These are phyloP conservation scores for Mycteria americana DNA, from an alignment of 2,797 vertebrate genomes.

Conservation along the genomic window DNA sequence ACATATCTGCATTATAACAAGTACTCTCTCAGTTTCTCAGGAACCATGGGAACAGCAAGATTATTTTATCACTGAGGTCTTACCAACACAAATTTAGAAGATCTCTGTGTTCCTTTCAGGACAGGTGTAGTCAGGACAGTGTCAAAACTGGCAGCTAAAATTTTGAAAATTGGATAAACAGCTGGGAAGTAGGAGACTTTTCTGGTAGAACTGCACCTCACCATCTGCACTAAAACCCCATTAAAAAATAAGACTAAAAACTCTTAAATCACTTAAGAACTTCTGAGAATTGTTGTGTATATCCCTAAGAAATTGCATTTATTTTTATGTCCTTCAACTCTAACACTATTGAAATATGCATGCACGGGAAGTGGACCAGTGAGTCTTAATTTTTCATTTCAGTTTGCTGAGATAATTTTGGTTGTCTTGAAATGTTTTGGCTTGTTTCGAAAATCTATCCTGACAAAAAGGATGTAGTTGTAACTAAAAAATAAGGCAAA, in stretches of 20 bases:
- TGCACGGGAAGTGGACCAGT: not conserved
- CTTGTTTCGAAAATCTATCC: not conserved
- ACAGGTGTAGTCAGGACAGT: constrained; percentile 48
- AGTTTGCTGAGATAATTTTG: not conserved
- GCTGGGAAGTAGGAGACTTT: constrained; percentile 32
- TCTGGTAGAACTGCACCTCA: not conserved
- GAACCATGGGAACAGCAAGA: constrained; percentile 51
- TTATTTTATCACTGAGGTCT: constrained; percentile 32
- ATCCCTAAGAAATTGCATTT: not conserved
- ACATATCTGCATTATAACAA: not conserved
- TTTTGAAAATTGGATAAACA: constrained; percentile 12
- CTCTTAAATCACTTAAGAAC: constrained; percentile 49
- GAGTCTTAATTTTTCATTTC: not conserved
- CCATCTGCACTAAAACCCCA: not conserved
- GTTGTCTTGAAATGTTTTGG: not conserved
- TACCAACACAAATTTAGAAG: constrained; percentile 10
- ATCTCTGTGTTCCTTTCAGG: constrained; percentile 36
- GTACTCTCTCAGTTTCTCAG: constrained; percentile 24
- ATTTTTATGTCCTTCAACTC: not conserved
- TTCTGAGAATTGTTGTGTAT: constrained; percentile 21
- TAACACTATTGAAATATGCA: constrained; percentile 1
- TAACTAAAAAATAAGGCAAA: not conserved
- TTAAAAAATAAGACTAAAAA: not conserved
- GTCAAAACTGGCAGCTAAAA: constrained; percentile 43
- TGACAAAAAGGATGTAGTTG: not conserved